Base-by-base conservation (phyloP, 2,888 invertebrate genomes). In the Gastrophysa polygoni region DNA sequence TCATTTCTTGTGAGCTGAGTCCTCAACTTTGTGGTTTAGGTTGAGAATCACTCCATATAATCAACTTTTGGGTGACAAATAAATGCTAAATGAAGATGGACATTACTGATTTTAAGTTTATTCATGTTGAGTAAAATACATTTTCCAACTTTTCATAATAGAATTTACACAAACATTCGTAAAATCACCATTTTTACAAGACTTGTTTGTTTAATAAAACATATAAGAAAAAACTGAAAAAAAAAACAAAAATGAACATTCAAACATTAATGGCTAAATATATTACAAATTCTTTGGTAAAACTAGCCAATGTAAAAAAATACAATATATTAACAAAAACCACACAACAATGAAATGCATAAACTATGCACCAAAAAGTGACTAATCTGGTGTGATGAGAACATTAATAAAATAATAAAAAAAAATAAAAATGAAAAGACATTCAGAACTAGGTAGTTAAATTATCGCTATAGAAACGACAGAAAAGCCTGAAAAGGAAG, bases 281-380 rank as follows among this genome's bases (percentile, higher is more conserved):
- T 81, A 76, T 78, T 81, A 81, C 80, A 81, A 67, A 71, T 68
- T 82, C 82, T 82, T 82, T 82, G 82, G 82, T 81, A 79, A 79
- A 77, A 80, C 82, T 81, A 82, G 82, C 82, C 81, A 79, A 75
- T 73, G 73, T 72, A 76, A 71, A 73, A 73, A 71, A 71, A 68
- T 66, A 72, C 65, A 65, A 61, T 63, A 67, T 67, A 68, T 67
- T 69, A 70, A 74, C 65, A 69, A 73, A 73, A 71, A 70, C 67
- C 73, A 75, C 71, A 71, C 71, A 77, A 76, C 75, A 75, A 74
- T 64, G 61, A 71, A 55, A 69, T 71, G 69, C 71, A 71, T 63
- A 67, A 73, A 64, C 66, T 54, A 61, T 66, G 58, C 62, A 68
- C 65, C 68, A 59, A 67, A 64, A 69, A 71, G 70, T 70, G 67